Evolutionary conservation across 30 jellyfish, hydroid and myxozoan genomes (phyloP), one percentile per base, ranked within the genome.

Genomic region (Hydractinia echinata): DNA sequence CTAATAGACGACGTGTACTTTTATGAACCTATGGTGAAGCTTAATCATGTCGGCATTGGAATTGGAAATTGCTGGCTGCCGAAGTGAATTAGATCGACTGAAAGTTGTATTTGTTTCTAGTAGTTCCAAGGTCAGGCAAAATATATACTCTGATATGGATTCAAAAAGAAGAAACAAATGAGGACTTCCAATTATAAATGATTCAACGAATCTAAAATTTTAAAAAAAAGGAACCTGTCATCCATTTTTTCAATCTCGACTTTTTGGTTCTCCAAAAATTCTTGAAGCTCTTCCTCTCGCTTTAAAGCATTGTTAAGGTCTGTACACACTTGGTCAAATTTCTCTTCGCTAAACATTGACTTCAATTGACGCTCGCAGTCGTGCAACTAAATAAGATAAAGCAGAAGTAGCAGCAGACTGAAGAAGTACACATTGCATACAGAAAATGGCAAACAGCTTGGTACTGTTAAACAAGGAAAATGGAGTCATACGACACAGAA

Each of bases 241-340:
- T 82, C 89, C 83, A 89, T 80, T 20, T 76, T 82, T 74, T 89
- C 85, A 68, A 89, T 70, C 79, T 89, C 87, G 15, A 72, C 79
- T 13, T 90, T 84, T 21, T 89, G 91, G 18, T 84, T 88, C 66
- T 76, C 86, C 50, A 89, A 70, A 55, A 83, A 70, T 10, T 69
- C 54, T 52, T 83, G 87, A 7, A 90, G 87, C 81, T 83, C 76
- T 64, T 81, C 95, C 58, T 89, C 94, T 72, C 90, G 52, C 73
- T 80, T 78, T 83, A 89, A 10, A 3, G 95, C 94, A 82, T 48
- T 39, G 21, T 74, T 89, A 70, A 89, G 81, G 19, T 83, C 89
- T 44, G 49, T 67, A 7, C 87, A 81, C 7, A 81, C 88, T 11
- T 85, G 88, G 16, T 88, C 83, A 76, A 81, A 88, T 77, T 70